These are phyloP conservation scores for Drosophila neotestacea DNA, from an alignment of 2,888 invertebrate genomes.

Conservation along the genomic window DNA sequence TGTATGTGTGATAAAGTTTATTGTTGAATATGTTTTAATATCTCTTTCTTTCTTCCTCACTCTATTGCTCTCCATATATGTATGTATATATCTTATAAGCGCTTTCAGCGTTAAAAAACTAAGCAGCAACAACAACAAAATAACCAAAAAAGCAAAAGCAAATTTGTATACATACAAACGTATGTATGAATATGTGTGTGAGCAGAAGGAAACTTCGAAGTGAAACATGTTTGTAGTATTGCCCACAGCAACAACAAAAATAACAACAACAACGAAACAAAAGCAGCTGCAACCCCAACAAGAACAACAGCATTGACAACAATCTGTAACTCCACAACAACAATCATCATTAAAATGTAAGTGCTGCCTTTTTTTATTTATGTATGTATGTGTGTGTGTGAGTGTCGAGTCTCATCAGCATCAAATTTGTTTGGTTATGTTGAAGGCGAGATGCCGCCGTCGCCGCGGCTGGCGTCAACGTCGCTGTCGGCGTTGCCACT, in stretches of 20 bases:
- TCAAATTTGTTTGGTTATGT: slow-evolving; percentile 72
- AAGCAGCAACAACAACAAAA: slow-evolving; percentile 41
- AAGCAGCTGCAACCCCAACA: slow-evolving; percentile 23
- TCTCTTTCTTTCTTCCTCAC: slow-evolving; percentile 7
- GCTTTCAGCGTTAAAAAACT: slow-evolving; percentile 38
- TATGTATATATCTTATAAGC: slow-evolving; percentile 26
- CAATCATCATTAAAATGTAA: slow-evolving; percentile 50
- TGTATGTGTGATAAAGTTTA: slow-evolving; percentile 53
- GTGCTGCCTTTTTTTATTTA: slow-evolving; percentile 25
- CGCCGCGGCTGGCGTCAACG: slow-evolving; percentile 59
- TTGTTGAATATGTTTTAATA: slow-evolving; percentile 57
- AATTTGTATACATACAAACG: slow-evolving; percentile 37
- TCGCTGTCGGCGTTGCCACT: slow-evolving; percentile 61
- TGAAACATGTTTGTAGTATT: slow-evolving; percentile 74
- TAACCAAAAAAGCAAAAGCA: slow-evolving; percentile 38
- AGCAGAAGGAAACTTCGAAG: slow-evolving; percentile 56
- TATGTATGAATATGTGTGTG: slow-evolving; percentile 10
- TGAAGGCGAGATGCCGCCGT: slow-evolving; percentile 51
- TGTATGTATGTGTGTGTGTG: slow-evolving; percentile 4
- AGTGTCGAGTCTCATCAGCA: slow-evolving; percentile 41
- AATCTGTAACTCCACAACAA: slow-evolving; percentile 30
- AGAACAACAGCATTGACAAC: slow-evolving; percentile 39
- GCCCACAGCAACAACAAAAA: slow-evolving; percentile 18
- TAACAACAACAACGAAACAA: slow-evolving; percentile 28
- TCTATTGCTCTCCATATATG: background rate